Conservation (phyloP, 2,797 vertebrate species). For the Arremon aurantiirostris region DNA sequence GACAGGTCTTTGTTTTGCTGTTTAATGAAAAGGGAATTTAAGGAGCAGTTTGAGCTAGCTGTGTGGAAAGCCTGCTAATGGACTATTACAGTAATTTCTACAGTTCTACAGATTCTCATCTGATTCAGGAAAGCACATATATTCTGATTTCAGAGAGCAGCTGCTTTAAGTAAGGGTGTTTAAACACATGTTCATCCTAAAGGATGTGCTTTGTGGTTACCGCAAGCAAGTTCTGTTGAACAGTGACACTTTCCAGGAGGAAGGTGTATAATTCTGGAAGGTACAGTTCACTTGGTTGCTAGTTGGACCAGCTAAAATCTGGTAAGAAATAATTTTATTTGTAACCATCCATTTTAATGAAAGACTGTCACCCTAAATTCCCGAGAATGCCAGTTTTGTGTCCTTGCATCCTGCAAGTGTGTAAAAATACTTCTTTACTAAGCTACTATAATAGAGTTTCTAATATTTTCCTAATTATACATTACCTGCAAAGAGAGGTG, state of each 20-base stretch:
- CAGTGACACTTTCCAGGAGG: neutral
- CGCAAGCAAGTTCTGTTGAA: neutral
- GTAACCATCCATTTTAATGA: neutral
- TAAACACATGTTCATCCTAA: neutral
- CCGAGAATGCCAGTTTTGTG: constrained; percentile 66
- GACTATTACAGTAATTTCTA: neutral
- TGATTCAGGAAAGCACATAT: neutral
- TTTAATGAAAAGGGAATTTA: constrained; percentile 19
- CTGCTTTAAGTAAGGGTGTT: neutral
- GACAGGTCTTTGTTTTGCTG: constrained; percentile 31
- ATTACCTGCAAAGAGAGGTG: constrained; percentile 56
- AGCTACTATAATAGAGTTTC: constrained; percentile 62
- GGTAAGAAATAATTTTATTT: neutral
- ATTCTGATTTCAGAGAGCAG: neutral
- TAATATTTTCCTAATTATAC: constrained; percentile 56
- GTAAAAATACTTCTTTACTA: constrained; percentile 64
- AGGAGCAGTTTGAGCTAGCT: neutral
- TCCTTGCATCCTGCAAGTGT: constrained; percentile 61
- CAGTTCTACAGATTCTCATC: neutral
- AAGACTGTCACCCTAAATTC: constrained; percentile 54
- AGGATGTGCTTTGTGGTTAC: neutral
- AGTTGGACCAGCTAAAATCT: neutral
- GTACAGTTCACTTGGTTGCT: neutral
- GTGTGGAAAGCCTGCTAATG: neutral
- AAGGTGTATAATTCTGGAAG: neutral